A percentile compares a stretch with the other conserved stretches of the same genome.
Evolutionary conservation across 2,113 vertebrate genomes (phyloP).

Genomic region (Madoqua kirkii): DNA sequence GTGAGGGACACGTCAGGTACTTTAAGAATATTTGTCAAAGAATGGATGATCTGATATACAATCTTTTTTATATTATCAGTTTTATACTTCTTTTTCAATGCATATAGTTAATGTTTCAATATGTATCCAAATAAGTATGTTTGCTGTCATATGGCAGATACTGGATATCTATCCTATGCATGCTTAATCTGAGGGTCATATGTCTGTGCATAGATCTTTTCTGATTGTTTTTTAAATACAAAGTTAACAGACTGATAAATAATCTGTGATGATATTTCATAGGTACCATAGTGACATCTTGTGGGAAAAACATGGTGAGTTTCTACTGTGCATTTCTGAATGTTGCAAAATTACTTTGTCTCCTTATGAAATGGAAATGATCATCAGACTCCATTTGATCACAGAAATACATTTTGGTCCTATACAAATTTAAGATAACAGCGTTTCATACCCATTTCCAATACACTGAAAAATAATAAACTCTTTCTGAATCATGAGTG

Average conservation of each 20-base stretch:
- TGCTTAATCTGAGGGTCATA: not conserved
- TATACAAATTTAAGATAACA: conserved; percentile 2
- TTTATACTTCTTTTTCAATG: not conserved
- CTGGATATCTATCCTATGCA: not conserved
- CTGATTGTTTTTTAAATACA: conserved; percentile 3
- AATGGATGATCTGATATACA: not conserved
- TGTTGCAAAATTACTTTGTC: not conserved
- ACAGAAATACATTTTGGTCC: not conserved
- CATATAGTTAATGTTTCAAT: not conserved
- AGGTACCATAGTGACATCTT: conserved; percentile 68
- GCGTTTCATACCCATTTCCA: not conserved
- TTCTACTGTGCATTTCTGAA: not conserved
- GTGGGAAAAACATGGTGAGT: conserved; percentile 34
- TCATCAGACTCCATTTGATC: not conserved
- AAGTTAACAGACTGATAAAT: conserved; percentile 62
- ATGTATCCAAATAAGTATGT: not conserved
- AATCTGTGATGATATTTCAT: not conserved
- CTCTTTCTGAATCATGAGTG: conserved; percentile 25
- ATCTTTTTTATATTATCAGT: not conserved
- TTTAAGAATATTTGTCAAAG: not conserved
- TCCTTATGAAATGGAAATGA: not conserved
- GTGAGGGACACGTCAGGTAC: not conserved
- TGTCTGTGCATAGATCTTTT: not conserved
- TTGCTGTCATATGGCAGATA: not conserved
- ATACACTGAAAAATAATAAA: not conserved